A percentile compares a stretch with the other conserved stretches of the same genome.
phyloP scores from a whole-genome alignment of 1,140 invertebrate species.

The Diploscapter pachys region DNA sequence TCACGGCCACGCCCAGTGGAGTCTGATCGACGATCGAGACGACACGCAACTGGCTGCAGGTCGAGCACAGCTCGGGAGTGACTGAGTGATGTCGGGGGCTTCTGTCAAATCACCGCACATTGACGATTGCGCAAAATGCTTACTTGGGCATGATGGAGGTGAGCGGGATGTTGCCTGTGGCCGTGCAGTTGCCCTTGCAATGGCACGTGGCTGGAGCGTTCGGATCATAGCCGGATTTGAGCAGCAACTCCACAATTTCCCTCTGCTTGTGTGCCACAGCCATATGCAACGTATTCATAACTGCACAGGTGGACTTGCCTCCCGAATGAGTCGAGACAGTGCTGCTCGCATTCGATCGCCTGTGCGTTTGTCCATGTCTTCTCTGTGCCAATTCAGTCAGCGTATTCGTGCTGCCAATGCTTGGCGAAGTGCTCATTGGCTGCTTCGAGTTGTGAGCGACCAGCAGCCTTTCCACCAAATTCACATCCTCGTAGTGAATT shows the following conservation, averaged over 20 bases:
- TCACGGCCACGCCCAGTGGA: constrained; percentile 53
- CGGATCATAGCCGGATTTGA: constrained; percentile 57
- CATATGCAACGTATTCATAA: constrained; percentile 55
- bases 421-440: constrained; percentile 52
- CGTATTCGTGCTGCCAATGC: constrained; percentile 56
- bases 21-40: constrained; percentile 58
- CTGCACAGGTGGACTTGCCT: constrained; percentile 54
- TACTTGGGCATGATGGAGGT: constrained; percentile 56
- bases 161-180: constrained; percentile 55
- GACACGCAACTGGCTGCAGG: constrained; percentile 49
- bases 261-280: constrained; percentile 57
- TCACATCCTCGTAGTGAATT: constrained; percentile 55
- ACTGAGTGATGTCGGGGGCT: constrained; percentile 43
- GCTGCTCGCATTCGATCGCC: constrained; percentile 55
- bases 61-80: constrained; percentile 54
- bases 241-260: constrained; percentile 55
- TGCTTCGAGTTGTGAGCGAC: constrained; percentile 50
- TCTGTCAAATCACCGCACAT: not conserved
- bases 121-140: not conserved
- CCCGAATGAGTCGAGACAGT: constrained; percentile 58
- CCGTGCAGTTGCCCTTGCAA: constrained; percentile 56
- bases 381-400: constrained; percentile 56
- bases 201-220: constrained; percentile 51
- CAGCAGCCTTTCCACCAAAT: constrained; percentile 55
- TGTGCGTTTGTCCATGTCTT: constrained; percentile 48